Conservation (phyloP, 1,140 invertebrate genomes). For the Plodia interpunctella region DNA sequence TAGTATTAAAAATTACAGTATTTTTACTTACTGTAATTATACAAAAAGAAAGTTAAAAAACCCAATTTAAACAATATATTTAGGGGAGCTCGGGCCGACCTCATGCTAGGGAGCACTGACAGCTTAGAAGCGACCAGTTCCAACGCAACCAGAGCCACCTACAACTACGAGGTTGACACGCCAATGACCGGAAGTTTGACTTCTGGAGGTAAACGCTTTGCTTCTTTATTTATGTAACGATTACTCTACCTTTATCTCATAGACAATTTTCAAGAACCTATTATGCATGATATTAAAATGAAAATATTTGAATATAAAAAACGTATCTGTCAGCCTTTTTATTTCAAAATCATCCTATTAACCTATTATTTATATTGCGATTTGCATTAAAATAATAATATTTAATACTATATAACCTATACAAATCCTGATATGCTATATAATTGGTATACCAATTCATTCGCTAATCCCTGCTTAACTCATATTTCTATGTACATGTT, state of each 20-base stretch:
- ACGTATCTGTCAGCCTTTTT: constrained; percentile 18
- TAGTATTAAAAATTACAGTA: no score
- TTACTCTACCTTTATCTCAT: constrained; percentile 6
- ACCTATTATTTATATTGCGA: no score
- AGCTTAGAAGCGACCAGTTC: constrained; percentile 85
- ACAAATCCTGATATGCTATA: no score
- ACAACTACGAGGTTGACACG: constrained; percentile 88
- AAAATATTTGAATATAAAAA: neutral
- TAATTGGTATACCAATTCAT: constrained; percentile 5
- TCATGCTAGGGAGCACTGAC: constrained; percentile 82
- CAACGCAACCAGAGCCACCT: constrained; percentile 88
- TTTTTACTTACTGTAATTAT: no score
- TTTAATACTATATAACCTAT: constrained; percentile 28
- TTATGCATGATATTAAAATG: no score
- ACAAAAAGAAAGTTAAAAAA: no score
- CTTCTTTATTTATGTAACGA: constrained; percentile 6
- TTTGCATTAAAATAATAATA: no score
- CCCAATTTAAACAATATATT: neutral
- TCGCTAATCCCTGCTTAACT: constrained; percentile 44
- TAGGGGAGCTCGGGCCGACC: constrained; percentile 68
- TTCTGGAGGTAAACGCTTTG: constrained; percentile 77
- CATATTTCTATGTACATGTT: constrained; percentile 18
- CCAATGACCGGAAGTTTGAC: constrained; percentile 89
- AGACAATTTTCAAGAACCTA: no score
- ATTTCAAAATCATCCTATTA: no score